Evolutionary conservation across 2,113 vertebrate genomes (phyloP).

Genomic region (Solea solea): DNA sequence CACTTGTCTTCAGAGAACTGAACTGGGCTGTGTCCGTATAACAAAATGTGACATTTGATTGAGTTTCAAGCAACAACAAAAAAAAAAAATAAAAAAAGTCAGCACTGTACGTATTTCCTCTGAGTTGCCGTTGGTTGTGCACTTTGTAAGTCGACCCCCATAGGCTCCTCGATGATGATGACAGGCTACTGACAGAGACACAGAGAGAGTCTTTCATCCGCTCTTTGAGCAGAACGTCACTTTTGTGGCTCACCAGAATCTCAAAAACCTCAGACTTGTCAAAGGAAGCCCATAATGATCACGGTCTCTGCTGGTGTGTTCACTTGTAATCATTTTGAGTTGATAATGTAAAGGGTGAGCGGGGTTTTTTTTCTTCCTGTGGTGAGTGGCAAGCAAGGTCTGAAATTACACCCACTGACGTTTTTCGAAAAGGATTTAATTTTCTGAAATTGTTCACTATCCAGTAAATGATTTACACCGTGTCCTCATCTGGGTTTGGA

Average conservation of each 20-base stretch:
- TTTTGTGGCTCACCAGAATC: slow-evolving; percentile 56
- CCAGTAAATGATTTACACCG: slow-evolving; percentile 14
- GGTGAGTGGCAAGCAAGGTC: slow-evolving; percentile 28
- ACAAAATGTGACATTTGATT: slow-evolving; percentile 22
- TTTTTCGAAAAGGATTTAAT: slow-evolving; percentile 31
- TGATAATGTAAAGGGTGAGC: slow-evolving; percentile 42
- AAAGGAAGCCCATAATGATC: slow-evolving; percentile 59
- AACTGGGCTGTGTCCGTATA: slow-evolving; percentile 10
- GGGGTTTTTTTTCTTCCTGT: slow-evolving; percentile 18
- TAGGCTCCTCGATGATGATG: slow-evolving; percentile 49
- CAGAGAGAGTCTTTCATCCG: slow-evolving; percentile 68
- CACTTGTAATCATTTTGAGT: slow-evolving; percentile 55
- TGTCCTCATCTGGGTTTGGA: slow-evolving; percentile 6
- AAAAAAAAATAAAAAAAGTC: slow-evolving; percentile 14
- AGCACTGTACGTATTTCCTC: slow-evolving; percentile 42
- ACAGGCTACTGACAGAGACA: slow-evolving; percentile 62
- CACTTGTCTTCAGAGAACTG: slow-evolving; percentile 4
- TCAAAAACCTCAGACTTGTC: slow-evolving; percentile 63
- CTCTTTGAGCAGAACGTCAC: slow-evolving; percentile 51
- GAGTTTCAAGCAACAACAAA: slow-evolving; percentile 18
- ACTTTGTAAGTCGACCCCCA: slow-evolving; percentile 57
- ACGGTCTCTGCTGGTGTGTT: slow-evolving; percentile 34
- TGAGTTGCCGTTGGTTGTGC: slow-evolving; percentile 39
- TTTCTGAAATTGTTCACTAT: slow-evolving; percentile 16
- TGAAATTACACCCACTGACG: slow-evolving; percentile 48